Evolutionary conservation across 2,888 invertebrate species (phyloP).

Genomic region (Ormyrus rosae): DNA sequence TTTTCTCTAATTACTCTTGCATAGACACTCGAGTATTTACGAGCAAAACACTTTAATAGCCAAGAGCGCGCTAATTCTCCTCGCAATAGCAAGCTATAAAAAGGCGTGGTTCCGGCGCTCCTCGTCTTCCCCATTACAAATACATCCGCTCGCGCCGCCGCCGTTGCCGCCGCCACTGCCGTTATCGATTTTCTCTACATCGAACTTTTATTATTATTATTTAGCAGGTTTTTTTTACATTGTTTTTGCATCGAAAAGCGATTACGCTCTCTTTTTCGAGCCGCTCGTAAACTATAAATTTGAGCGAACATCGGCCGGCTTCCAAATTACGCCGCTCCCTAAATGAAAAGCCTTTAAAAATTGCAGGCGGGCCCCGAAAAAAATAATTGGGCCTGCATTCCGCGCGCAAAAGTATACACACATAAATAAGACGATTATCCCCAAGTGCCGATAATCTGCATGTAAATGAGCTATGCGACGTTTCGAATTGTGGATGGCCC

Average conservation of each 20-base stretch:
- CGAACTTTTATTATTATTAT: too few relatives aligned
- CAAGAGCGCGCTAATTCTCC: neutral
- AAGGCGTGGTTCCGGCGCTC: too few relatives aligned
- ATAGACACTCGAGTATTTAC: neutral
- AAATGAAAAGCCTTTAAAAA: conserved; percentile 8
- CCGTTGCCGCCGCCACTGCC: too few relatives aligned
- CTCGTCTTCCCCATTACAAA: neutral
- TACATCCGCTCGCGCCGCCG: neutral
- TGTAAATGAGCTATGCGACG: conserved; percentile 41
- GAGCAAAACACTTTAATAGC: neutral
- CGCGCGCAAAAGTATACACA: conserved; percentile 34
- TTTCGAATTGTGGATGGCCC: conserved; percentile 27
- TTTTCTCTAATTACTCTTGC: neutral
- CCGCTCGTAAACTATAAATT: conserved; percentile 37
- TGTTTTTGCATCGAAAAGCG: too few relatives aligned
- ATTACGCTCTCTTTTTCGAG: too few relatives aligned
- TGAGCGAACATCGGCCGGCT: conserved; percentile 21
- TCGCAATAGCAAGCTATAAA: too few relatives aligned
- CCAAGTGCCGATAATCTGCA: conserved; percentile 54
- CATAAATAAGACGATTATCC: conserved; percentile 56
- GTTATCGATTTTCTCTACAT: too few relatives aligned
- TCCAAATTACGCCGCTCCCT: conserved; percentile 44
- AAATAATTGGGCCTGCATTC: too few relatives aligned
- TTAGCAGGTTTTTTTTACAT: too few relatives aligned
- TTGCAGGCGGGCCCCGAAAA: too few relatives aligned